Evolutionary conservation across 2,888 invertebrate species (phyloP), one percentile per base, ranked within the genome.

Genomic region (Eutolmus rufibarbis): DNA sequence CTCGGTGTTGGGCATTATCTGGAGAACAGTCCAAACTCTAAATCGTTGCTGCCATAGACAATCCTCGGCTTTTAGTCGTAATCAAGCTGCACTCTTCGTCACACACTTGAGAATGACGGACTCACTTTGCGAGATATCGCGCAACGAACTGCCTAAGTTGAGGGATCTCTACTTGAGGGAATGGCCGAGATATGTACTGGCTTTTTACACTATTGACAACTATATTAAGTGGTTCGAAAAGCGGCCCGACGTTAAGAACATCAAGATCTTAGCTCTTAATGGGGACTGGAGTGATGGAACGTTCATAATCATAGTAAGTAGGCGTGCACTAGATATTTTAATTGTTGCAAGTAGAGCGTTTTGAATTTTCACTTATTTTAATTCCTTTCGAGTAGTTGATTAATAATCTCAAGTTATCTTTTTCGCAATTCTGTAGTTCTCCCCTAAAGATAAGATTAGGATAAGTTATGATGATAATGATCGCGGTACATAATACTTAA

Each of bases 281-380:
- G 91, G 89, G 1, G 90, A 91, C 79, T 92, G 92, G 92, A 88
- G 46, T 2, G 92, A 92, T 89, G 92, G 92, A 46, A 92, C 91
- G 2, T 92, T 91, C 89, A 1, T 92, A n/a, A 88, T 91, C 7
- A 74, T 89, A 74, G 92, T 92, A 89, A 90, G 89, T 87, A 88
- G 16, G 28, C 9, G 23, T 12, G 0, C 7, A 51, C 0, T n/a
- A n/a, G 51, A 19, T 1, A 51, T 19, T 51, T 51, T 51, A 51
- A 7, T 46, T 16, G 16, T 16, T 46, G 16, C 43, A 46, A 34
- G 5, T 19, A 40, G 28, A 19, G 12, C 28, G 14, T 12, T 40
- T 40, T 23, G 1, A 46, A 46, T 14, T 4, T 16, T 4, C 5
- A 43, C 4, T 46, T 46, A 16, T 1, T 46, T 46, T 4, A 16